Conservation (phyloP, 2,888 invertebrate genomes). For the Phymatocera aterrima region DNA sequence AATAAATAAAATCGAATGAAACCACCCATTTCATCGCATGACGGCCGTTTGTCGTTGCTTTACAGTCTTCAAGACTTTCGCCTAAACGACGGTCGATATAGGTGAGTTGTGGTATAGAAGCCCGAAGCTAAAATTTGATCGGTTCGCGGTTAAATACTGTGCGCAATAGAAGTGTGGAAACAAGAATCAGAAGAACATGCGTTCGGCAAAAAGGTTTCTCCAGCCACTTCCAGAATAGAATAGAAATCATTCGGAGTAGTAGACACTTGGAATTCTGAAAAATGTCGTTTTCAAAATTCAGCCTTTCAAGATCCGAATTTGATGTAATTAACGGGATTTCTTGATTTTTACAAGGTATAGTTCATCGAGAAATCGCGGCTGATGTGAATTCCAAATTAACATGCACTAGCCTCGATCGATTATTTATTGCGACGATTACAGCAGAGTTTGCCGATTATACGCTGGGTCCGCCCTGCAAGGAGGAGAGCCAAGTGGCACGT, state of each 20-base stretch:
- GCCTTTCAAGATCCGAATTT: too few relatives aligned
- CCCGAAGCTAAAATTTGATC: not conserved
- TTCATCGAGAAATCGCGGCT: too few relatives aligned
- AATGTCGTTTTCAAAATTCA: too few relatives aligned
- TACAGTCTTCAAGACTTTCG: not conserved
- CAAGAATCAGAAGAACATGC: not conserved
- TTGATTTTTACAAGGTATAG: too few relatives aligned
- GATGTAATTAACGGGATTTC: too few relatives aligned
- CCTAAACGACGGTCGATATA: not conserved
- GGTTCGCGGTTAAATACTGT: not conserved
- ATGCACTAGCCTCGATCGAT: not conserved
- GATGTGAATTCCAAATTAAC: not conserved
- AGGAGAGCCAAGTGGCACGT: not conserved
- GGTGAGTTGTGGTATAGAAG: not conserved
- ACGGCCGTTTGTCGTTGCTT: not conserved
- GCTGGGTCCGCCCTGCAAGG: not conserved
- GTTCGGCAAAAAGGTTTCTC: not conserved
- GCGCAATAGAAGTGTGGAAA: not conserved
- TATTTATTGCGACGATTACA: not conserved
- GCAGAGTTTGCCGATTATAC: not conserved
- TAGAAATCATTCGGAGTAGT: not conserved
- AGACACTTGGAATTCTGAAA: not conserved
- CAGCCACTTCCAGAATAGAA: too few relatives aligned
- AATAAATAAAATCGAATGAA: not conserved
- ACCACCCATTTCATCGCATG: not conserved